Conservation (phyloP, 2,888 invertebrate species). For the Drosophila longiperda region DNA sequence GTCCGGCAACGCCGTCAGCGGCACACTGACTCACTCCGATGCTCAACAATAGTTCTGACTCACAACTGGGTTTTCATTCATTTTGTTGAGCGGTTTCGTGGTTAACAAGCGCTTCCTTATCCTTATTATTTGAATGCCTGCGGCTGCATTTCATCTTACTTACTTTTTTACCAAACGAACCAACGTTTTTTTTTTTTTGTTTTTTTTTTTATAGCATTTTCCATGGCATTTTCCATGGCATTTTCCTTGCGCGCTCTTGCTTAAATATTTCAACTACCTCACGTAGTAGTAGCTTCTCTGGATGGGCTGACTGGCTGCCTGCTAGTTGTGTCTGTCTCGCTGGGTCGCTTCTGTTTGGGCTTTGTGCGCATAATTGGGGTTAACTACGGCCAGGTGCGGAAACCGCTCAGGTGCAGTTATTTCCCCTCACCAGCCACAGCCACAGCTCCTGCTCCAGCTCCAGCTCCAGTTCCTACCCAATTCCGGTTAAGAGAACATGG, state of each 20-base stretch:
- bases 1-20: slow-evolving; percentile 58
- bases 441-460: slow-evolving; percentile 7
- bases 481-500: slow-evolving; percentile 26
- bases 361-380: slow-evolving; percentile 79
- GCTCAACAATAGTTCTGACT: slow-evolving; percentile 9
- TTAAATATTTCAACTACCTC: slow-evolving; percentile 75
- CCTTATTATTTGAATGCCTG: slow-evolving; percentile 82
- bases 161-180: slow-evolving; percentile 40
- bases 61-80: slow-evolving; percentile 60
- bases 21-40: slow-evolving; percentile 59
- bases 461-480: slow-evolving; percentile 7
- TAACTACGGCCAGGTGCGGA: slow-evolving; percentile 74
- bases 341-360: slow-evolving; percentile 37
- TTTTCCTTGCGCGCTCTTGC: slow-evolving; percentile 47
- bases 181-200: slow-evolving; percentile 31
- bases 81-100: slow-evolving; percentile 77
- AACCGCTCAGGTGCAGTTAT: slow-evolving; percentile 34
- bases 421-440: slow-evolving; percentile 1
- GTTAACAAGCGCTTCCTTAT: slow-evolving; percentile 81
- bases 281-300: slow-evolving; percentile 15
- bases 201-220: slow-evolving; percentile 43
- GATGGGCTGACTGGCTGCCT: slow-evolving; percentile 2
- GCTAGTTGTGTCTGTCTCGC: slow-evolving; percentile 43
- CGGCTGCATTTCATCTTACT: slow-evolving; percentile 80
- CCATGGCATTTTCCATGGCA: slow-evolving; percentile 49